Base-by-base conservation (phyloP, 2,113 vertebrate species). In the Xiphophorus couchianus region DNA sequence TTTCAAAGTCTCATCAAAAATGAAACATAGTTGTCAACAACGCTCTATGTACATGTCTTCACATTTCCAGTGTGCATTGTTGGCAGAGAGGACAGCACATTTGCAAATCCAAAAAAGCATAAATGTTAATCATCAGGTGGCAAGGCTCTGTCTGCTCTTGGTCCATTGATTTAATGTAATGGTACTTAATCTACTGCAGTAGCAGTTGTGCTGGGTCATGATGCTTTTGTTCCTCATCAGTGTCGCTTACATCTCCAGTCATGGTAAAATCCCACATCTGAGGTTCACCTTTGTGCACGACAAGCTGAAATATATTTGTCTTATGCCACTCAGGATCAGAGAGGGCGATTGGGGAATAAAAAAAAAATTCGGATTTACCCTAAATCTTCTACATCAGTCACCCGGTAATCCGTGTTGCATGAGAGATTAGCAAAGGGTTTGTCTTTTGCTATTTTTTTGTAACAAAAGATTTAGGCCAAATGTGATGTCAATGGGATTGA, bases 361-460 rank as follows among this genome's bases (percentile, higher is more conserved):
- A 78, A 65, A 70, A 71, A 33, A 63, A 67, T 29, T 29, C 27
- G 77, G 80, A 69, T 74, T 82, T 62, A 77, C 82, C 75, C 71
- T 74, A 74, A 62, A 84, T 78, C 42, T 69, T 54, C 78, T 78
- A 73, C 63, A 67, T 78, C 83, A 86, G 79, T 82, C 61, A 61
- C 30, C 30, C 68, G 70, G 39, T 92, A 86, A 86, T 90, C 85
- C 75, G 27, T 63, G 67, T 51, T 73, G 82, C 74, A 81, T 86
- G 86, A 27, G 64, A 83, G 85, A 90, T 88, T 85, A 88, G 42
- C 15, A 69, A 82, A 76, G 54, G 63, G 81, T 84, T 87, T 84
- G 78, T 70, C 64, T 86, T 85, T 87, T 51, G 5, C 69, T 73
- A 35, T 39, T 15, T 42, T 42, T 42, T 12, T 66, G 39, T 66